Percentiles rank a stretch among this genome's conserved stretches.
These are phyloP conservation scores for Drosophila nannoptera DNA, from an alignment of 1,140 invertebrate species.

Conservation along the genomic window DNA sequence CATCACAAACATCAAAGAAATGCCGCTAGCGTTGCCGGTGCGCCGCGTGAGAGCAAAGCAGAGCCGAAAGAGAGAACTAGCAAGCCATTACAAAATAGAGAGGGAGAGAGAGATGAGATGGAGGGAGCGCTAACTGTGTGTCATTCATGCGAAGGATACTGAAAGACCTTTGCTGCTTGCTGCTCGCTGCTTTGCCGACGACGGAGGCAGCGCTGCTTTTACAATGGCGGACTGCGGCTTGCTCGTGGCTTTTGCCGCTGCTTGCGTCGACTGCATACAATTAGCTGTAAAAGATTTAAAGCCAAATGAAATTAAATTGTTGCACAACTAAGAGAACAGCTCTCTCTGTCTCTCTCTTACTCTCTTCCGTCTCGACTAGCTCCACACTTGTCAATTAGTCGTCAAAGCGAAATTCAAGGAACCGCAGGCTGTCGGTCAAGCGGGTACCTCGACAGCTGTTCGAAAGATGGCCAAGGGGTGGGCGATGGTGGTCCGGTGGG, in stretches of 20 bases:
- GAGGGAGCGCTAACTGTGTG: slow-evolving; percentile 4
- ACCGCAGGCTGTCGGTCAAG: slow-evolving; percentile 27
- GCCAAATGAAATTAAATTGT: slow-evolving; percentile 63
- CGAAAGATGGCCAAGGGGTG: not conserved
- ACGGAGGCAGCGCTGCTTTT: not conserved
- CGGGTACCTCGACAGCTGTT: slow-evolving; percentile 33
- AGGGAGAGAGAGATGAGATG: slow-evolving; percentile 2
- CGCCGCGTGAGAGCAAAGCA: not conserved
- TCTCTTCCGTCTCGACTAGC: too few relatives aligned
- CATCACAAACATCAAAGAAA: slow-evolving; percentile 44
- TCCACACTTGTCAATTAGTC: slow-evolving; percentile 65
- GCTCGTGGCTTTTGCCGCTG: not conserved
- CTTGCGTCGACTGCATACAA: slow-evolving; percentile 17
- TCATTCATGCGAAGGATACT: slow-evolving; percentile 67
- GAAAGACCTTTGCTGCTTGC: slow-evolving; percentile 35
- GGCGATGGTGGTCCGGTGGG: not conserved
- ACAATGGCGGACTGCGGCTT: too few relatives aligned
- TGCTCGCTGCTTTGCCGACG: slow-evolving; percentile 2
- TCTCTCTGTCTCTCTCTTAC: not conserved
- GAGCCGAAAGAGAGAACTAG: slow-evolving; percentile 2
- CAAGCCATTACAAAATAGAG: not conserved
- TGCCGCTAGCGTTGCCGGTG: slow-evolving; percentile 38
- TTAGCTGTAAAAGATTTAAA: slow-evolving; percentile 64
- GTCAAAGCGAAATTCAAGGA: slow-evolving; percentile 43
- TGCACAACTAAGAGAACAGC: slow-evolving; percentile 52